Evolutionary conservation across 2,797 vertebrate genomes (phyloP).

Genomic region (Nasua narica): DNA sequence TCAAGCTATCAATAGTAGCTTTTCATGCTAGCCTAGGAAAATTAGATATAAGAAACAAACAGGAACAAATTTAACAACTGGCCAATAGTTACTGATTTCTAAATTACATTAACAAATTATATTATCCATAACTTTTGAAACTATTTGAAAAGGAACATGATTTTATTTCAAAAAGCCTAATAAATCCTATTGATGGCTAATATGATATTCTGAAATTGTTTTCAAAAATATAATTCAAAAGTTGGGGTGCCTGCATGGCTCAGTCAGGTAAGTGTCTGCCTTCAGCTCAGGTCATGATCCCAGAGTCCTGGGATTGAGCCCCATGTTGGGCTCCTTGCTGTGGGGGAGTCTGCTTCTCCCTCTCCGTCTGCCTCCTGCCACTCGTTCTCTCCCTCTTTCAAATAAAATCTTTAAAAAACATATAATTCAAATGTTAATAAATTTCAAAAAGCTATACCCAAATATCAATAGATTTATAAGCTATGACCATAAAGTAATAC

Average conservation of each 20-base stretch:
- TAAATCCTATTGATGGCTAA: not conserved
- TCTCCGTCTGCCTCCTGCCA: not conserved
- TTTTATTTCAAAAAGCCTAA: not conserved
- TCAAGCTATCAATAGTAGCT: not conserved
- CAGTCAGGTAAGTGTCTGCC: not conserved
- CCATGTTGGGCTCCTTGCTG: not conserved
- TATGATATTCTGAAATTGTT: not conserved
- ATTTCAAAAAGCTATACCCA: not conserved
- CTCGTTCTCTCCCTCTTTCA: not conserved
- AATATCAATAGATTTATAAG: not conserved
- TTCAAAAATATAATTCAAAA: conserved; percentile 30
- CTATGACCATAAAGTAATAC: not conserved
- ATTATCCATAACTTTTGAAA: not conserved
- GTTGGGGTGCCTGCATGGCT: accelerated
- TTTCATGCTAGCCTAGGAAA: not conserved
- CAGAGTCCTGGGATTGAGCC: not conserved
- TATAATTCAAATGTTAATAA: not conserved
- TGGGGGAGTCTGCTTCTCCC: not conserved
- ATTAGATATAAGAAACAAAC: not conserved
- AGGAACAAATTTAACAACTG: not conserved
- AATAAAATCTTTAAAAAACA: not conserved
- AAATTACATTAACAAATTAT: not conserved
- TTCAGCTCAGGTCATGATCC: not conserved
- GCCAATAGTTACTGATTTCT: not conserved
- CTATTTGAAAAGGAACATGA: not conserved